Conservation (phyloP, 1,140 invertebrate genomes). For the Muscidifurax raptorellus region DNA sequence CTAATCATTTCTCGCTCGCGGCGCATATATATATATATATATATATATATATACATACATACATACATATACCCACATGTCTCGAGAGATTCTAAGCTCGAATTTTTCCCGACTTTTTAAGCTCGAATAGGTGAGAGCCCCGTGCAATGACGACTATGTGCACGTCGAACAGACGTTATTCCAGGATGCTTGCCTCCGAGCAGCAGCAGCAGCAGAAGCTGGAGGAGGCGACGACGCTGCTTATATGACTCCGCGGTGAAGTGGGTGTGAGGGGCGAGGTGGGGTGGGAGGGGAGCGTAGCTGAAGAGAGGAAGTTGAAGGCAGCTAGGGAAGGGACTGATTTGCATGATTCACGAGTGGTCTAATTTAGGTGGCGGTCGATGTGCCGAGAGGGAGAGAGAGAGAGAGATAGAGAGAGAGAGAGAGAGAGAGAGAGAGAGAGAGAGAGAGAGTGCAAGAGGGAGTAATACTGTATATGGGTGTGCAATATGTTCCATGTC, state of each 20-base stretch:
- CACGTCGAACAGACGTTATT: neutral
- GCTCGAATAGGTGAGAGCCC: neutral
- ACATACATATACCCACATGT: neutral
- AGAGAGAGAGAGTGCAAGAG: no score
- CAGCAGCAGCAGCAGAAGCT: no score
- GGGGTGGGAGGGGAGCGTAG: neutral
- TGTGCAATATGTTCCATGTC: neutral
- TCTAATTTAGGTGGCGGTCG: slow-evolving; percentile 41
- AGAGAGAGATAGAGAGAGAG: no score
- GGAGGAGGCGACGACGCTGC: neutral
- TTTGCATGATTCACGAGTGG: slow-evolving; percentile 54
- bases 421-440: no score
- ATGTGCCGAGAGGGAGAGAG: slow-evolving; percentile 5
- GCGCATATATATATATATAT: neutral
- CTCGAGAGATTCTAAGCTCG: neutral
- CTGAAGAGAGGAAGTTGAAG: slow-evolving; percentile 17
- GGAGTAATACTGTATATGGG: neutral
- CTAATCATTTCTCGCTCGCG: slow-evolving; percentile 32
- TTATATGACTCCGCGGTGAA: neutral
- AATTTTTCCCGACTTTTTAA: neutral
- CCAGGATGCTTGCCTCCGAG: neutral
- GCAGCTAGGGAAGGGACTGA: slow-evolving; percentile 26
- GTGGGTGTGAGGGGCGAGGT: neutral
- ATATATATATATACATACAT: neutral
- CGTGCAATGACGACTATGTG: neutral